Conservation (phyloP, 2,113 vertebrate genomes). For the Herpetotheres cachinnans region DNA sequence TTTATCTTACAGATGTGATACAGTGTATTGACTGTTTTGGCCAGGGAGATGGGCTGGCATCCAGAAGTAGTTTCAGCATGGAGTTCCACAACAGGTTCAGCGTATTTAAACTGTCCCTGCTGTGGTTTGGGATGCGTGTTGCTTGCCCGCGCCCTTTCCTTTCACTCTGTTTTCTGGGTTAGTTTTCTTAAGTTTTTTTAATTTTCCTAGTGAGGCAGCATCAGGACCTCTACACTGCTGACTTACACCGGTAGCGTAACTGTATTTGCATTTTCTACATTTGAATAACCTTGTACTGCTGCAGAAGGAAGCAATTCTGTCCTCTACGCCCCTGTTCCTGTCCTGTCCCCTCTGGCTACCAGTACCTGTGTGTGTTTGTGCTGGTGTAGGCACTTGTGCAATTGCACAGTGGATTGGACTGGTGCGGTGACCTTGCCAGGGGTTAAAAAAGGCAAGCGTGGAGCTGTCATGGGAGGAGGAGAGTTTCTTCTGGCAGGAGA, state of each 20-base stretch:
- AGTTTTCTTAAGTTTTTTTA: not conserved
- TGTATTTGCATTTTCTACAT: rapidly evolving
- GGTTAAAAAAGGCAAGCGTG: not conserved
- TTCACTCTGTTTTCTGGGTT: not conserved
- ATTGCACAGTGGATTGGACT: not conserved
- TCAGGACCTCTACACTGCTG: not conserved
- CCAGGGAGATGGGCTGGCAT: not conserved
- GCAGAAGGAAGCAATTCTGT: not conserved
- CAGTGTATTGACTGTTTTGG: not conserved
- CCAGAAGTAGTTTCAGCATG: not conserved
- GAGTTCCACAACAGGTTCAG: not conserved
- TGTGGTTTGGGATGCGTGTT: not conserved
- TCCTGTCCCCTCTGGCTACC: not conserved
- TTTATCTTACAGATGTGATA: not conserved
- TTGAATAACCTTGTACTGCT: not conserved
- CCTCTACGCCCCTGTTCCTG: not conserved
- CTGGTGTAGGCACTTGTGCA: not conserved
- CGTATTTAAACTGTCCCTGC: not conserved
- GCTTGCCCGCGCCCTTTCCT: not conserved
- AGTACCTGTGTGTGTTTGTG: not conserved
- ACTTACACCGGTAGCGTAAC: not conserved
- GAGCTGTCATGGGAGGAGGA: not conserved
- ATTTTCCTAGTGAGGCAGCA: not conserved
- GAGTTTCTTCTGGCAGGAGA: not conserved
- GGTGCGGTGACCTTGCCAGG: not conserved